phyloP scores from a whole-genome alignment of 2,113 vertebrate species.

The Osmerus eperlanus region DNA sequence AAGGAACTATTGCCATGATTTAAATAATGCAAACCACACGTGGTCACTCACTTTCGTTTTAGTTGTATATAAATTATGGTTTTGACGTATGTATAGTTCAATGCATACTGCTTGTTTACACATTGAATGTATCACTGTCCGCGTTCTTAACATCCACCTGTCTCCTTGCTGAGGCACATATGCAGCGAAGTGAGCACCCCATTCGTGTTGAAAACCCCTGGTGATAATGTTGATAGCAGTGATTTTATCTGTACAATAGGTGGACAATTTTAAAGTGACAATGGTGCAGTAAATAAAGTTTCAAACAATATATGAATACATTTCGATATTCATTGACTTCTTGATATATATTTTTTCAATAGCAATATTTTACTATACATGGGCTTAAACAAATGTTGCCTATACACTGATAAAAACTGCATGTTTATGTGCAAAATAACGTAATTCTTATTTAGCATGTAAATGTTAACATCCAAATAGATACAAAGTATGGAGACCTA shows the following conservation, averaged over 20 bases:
- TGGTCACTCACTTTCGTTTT: background rate
- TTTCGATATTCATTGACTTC: no score
- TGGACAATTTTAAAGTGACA: background rate
- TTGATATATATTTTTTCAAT: background rate
- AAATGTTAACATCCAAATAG: background rate
- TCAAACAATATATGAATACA: no score
- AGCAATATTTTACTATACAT: background rate
- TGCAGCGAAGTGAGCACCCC: background rate
- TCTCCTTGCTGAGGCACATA: slow-evolving; percentile 13
- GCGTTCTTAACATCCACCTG: background rate
- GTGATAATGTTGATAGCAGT: no score
- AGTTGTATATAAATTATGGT: background rate
- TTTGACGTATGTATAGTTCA: background rate
- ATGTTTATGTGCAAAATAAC: background rate
- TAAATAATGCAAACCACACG: background rate
- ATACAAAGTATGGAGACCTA: background rate
- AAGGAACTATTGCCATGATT: background rate
- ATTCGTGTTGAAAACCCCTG: background rate
- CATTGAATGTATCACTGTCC: slow-evolving; percentile 38
- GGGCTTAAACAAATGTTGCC: background rate
- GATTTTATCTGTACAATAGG: no score
- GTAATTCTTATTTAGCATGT: background rate
- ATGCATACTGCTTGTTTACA: slow-evolving; percentile 35
- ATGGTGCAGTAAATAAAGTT: background rate
- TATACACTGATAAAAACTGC: background rate